Evolutionary conservation across 2,797 vertebrate genomes (phyloP), one percentile per base, ranked within the genome.

Genomic region (Acanthiza pusilla): DNA sequence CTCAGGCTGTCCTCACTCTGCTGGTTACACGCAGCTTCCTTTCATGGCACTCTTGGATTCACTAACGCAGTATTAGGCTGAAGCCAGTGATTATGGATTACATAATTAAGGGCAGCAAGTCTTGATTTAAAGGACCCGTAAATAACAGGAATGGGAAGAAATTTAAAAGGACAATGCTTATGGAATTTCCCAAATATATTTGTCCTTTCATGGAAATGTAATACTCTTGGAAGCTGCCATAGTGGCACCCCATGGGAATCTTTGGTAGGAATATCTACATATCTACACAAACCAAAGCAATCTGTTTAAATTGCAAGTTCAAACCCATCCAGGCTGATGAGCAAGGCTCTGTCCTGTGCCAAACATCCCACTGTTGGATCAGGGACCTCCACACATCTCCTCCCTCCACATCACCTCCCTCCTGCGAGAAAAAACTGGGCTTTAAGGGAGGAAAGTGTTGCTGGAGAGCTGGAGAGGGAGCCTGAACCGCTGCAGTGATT

Each of bases 71-170:
- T 12, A 76, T 84, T 85, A 97, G 94, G 88, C 40, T 85, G 79
- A 88, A 93, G 89, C 76, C 94, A 67, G 81, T 34, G 53, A 77
- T 88, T 85, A 21, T 8, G 8, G 65, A 85, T 97, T 97, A 95
- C 51, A 94, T 78, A 98, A 97, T 79, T 81, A 97, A 94, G 89
- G 95, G 85, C 89, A 95, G 53, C 29, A n/a, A 85, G 67, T 27
- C 83, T 96, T 70, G 53, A 89, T 82, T 96, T 94, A 93, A 89
- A 94, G 70, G 83, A 77, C 29, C 65, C 19, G 3, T 84, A 96
- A 96, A 92, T 86, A 96, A 93, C n/a, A 83, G 68, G 54, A 80
- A 47, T 6, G 62, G 42, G 85, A 65, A 92, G 63, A 81, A 51
- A 89, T 91, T 86, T 85, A 88, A 96, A 96, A 95, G 55, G 63